phyloP scores from a whole-genome alignment of 2,797 vertebrate genomes.

The Dipus sagitta region DNA sequence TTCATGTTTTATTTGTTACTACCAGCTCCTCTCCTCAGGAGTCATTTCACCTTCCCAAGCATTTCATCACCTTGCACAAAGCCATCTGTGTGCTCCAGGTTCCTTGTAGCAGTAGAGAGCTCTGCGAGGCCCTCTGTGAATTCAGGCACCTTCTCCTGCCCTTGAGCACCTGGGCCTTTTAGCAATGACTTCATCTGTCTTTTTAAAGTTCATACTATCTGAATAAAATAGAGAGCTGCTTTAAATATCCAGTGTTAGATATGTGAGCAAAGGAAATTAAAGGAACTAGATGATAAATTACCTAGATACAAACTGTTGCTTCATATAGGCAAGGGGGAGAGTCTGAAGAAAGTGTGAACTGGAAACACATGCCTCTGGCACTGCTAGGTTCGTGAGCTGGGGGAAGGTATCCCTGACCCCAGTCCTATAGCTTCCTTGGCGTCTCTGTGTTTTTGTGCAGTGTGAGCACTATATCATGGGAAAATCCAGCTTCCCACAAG shows the following conservation, averaged over 20 bases:
- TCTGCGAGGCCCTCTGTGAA: conserved; percentile 11
- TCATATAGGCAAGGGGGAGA: neutral
- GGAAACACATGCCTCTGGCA: too few species aligned
- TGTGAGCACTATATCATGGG: neutral
- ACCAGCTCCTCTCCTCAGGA: conserved; percentile 75
- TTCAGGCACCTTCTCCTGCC: neutral
- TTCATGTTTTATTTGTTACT: conserved; percentile 81
- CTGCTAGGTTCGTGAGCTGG: neutral
- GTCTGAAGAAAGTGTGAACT: neutral
- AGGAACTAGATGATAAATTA: neutral
- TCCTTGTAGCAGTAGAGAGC: conserved; percentile 69
- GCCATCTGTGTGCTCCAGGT: conserved; percentile 76
- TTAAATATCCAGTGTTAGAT: neutral
- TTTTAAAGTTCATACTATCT: too few species aligned
- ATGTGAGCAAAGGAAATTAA: conserved; percentile 10
- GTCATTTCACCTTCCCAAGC: conserved; percentile 79
- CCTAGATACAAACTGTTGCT: neutral
- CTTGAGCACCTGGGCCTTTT: conserved; percentile 46
- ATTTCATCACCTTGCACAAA: conserved; percentile 80
- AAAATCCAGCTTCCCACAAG: neutral
- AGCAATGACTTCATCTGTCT: conserved; percentile 58
- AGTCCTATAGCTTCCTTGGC: neutral
- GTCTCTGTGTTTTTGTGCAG: neutral
- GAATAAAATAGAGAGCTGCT: conserved; percentile 11
- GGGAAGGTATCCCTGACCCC: neutral